Conservation (phyloP, 2,888 invertebrate species). For the Agonum fuliginosum region DNA sequence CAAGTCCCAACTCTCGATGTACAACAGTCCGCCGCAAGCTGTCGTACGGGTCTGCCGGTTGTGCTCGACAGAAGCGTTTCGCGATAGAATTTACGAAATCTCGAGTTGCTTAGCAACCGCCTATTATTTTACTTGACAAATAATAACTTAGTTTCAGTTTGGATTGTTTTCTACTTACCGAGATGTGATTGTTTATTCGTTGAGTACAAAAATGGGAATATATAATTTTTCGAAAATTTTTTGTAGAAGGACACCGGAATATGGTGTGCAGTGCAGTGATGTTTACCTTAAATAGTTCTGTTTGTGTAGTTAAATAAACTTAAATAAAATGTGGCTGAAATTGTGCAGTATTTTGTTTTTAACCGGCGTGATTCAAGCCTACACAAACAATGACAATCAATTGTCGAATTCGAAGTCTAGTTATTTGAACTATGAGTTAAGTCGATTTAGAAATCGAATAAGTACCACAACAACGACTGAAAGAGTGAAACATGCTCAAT, state of each 20-base stretch:
- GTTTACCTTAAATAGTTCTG: neutral
- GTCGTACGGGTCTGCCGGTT: neutral
- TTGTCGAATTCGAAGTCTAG: constrained; percentile 35
- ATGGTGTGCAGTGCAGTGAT: constrained; percentile 22
- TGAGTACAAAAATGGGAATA: neutral
- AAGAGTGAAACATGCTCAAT: constrained; percentile 11
- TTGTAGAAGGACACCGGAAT: constrained; percentile 2
- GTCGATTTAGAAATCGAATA: constrained; percentile 33
- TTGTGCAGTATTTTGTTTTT: constrained; percentile 22
- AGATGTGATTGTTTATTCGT: neutral
- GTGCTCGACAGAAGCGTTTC: neutral
- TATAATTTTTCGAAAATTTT: neutral
- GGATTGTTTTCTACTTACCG: neutral
- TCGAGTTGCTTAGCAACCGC: neutral
- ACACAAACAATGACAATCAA: constrained; percentile 29
- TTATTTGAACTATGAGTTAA: constrained; percentile 49
- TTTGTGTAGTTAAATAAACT: neutral
- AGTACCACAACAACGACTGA: constrained; percentile 28
- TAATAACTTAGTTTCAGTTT: neutral
- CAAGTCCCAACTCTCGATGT: constrained; percentile 29
- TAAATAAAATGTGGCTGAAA: constrained; percentile 49
- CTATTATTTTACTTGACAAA: neutral
- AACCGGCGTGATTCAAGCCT: constrained; percentile 16
- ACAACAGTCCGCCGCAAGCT: constrained; percentile 46
- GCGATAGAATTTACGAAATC: too few species aligned